A percentile compares a stretch with the other conserved stretches of the same genome.
Evolutionary conservation across 2,113 vertebrate genomes (phyloP).

Genomic region (Brachirus orientalis): DNA sequence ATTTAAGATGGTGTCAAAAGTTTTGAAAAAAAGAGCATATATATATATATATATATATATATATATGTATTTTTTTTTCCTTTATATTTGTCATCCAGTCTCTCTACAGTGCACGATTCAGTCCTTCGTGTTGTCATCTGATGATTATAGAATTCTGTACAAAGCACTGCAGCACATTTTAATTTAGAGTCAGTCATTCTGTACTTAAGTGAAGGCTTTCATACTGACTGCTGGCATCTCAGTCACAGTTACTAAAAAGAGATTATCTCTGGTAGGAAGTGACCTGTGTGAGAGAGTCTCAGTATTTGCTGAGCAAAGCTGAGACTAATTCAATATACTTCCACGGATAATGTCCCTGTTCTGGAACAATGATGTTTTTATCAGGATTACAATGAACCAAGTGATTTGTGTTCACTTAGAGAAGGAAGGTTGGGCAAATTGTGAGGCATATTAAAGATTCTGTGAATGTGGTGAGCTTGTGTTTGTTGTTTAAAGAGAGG

Average conservation of each 20-base stretch:
- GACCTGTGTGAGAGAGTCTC: conserved; percentile 10
- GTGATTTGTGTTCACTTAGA: conserved; percentile 40
- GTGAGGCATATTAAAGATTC: conserved; percentile 26
- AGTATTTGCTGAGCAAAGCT: conserved; percentile 30
- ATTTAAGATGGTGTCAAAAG: too few species aligned
- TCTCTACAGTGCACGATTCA: conserved; percentile 29
- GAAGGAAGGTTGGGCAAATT: conserved; percentile 2
- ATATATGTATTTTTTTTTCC: too few species aligned
- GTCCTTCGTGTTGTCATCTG: neutral
- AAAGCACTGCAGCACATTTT: too few species aligned
- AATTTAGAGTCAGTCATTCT: conserved; percentile 20
- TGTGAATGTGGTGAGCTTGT: conserved; percentile 17
- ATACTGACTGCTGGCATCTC: neutral
- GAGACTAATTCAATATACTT: conserved; percentile 11
- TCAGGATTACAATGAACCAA: conserved; percentile 58
- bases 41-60: too few species aligned
- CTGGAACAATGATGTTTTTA: conserved; percentile 37
- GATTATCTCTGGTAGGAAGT: conserved; percentile 32
- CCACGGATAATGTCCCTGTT: conserved; percentile 41
- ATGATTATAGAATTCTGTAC: too few species aligned
- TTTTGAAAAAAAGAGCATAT: too few species aligned
- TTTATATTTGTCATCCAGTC: neutral
- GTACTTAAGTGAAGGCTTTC: conserved; percentile 47
- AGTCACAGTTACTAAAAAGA: conserved; percentile 41
- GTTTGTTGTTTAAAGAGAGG: conserved; percentile 19